phyloP scores from a whole-genome alignment of 2,888 invertebrate species.

The Meghimatium bilineatum region DNA sequence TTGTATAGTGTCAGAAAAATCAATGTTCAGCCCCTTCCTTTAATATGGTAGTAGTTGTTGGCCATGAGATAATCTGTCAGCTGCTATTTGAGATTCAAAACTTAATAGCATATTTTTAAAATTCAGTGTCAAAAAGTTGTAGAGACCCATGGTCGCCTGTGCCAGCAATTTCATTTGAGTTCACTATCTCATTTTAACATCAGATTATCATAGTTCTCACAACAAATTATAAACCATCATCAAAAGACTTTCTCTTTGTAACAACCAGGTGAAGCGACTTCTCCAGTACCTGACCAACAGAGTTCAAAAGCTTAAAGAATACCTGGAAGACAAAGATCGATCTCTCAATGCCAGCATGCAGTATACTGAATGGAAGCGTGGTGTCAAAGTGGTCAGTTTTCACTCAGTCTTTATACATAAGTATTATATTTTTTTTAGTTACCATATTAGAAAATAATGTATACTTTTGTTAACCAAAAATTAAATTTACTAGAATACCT shows the following conservation, averaged over 20 bases:
- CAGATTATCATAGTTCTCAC: neutral
- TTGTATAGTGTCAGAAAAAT: no score
- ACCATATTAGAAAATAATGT: no score
- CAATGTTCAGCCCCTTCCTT: no score
- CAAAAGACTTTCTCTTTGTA: neutral
- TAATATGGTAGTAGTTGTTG: no score
- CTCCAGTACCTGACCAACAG: constrained; percentile 71
- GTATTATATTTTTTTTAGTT: no score
- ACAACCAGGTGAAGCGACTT: constrained; percentile 62
- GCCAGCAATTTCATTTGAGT: no score
- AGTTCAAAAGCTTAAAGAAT: constrained; percentile 68
- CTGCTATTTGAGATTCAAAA: no score
- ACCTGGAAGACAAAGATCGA: constrained; percentile 63
- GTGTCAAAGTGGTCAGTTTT: constrained; percentile 64
- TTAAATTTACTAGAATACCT: no score
- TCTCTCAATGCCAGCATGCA: constrained; percentile 63
- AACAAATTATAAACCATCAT: neutral
- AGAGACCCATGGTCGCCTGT: no score
- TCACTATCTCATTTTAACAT: neutral
- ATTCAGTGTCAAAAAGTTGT: no score
- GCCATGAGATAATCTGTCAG: no score
- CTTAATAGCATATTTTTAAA: no score
- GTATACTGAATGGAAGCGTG: constrained; percentile 63
- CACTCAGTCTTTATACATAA: neutral
- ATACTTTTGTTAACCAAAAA: neutral